Conservation (phyloP, 1,140 invertebrate species). For the Drosophila bipectinata region DNA sequence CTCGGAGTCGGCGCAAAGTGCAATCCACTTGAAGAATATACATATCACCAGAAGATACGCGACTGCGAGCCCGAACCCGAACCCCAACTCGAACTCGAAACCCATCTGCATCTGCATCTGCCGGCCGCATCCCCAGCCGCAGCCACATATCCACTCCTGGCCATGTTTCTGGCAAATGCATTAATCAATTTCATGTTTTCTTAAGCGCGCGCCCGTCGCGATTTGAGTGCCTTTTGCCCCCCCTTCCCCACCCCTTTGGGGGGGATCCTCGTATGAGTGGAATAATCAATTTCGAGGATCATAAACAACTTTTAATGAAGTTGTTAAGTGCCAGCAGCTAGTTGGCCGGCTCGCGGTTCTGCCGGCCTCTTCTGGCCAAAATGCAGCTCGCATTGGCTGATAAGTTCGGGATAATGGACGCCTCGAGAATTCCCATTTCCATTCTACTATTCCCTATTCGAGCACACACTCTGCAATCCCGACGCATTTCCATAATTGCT, state of each 20-base stretch:
- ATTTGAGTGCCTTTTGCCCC: conserved; percentile 62
- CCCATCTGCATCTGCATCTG: conserved; percentile 17
- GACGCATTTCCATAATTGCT: conserved; percentile 80
- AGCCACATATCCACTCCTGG: conserved; percentile 28
- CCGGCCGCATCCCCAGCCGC: not conserved
- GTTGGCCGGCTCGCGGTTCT: conserved; percentile 42
- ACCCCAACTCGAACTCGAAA: not conserved
- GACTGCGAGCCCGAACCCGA: conserved; percentile 1
- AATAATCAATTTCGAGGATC: conserved; percentile 84
- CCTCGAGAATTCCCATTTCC: conserved; percentile 23
- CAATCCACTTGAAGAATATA: conserved; percentile 83
- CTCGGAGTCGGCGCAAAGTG: conserved; percentile 75
- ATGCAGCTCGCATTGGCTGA: conserved; percentile 55
- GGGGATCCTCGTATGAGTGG: conserved; percentile 65
- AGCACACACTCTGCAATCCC: not conserved
- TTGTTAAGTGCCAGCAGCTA: conserved; percentile 83
- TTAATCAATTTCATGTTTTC: conserved; percentile 84
- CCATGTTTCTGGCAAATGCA: conserved; percentile 78
- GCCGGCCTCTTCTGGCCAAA: conserved; percentile 40
- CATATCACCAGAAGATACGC: conserved; percentile 79
- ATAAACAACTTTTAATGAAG: conserved; percentile 84
- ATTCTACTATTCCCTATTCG: not conserved
- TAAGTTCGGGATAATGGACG: conserved; percentile 68
- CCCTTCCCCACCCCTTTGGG: not conserved
- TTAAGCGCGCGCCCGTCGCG: conserved; percentile 77